Evolutionary conservation across 2,888 invertebrate genomes (phyloP).

Genomic region (Drosophila subquinaria): DNA sequence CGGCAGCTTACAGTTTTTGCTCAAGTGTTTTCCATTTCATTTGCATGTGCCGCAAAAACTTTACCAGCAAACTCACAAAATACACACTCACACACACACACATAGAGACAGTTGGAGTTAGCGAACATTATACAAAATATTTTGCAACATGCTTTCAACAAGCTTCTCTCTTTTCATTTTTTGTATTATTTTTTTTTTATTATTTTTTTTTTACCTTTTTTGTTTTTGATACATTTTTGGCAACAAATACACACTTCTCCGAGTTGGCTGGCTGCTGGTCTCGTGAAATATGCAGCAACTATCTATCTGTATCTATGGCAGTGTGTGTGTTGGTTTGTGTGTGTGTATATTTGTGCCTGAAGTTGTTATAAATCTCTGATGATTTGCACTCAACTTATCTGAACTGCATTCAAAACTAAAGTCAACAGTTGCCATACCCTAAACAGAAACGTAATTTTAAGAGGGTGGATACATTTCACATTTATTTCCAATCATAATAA

Average conservation of each 20-base stretch:
- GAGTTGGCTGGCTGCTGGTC: conserved; percentile 40
- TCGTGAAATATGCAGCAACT: conserved; percentile 61
- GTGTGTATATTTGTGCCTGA: conserved; percentile 27
- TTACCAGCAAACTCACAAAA: conserved; percentile 56
- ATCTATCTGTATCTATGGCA: conserved; percentile 23
- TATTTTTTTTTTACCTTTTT: conserved; percentile 1
- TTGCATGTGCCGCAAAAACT: conserved; percentile 74
- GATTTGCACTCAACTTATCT: conserved; percentile 58
- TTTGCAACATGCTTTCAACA: conserved; percentile 66
- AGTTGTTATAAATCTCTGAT: conserved; percentile 71
- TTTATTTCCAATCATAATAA: neutral
- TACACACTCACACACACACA: conserved; percentile 23
- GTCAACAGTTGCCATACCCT: conserved; percentile 43
- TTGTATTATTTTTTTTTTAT: conserved; percentile 3
- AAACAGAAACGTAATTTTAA: neutral
- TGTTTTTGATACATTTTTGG: conserved; percentile 32
- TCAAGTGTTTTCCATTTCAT: conserved; percentile 80
- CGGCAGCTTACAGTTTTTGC: conserved; percentile 63
- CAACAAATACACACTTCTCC: conserved; percentile 38
- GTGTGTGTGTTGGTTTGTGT: conserved; percentile 2
- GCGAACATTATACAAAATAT: conserved; percentile 70
- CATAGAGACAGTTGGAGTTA: conserved; percentile 39
- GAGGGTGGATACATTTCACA: neutral
- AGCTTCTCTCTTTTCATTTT: conserved; percentile 23
- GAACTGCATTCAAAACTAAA: conserved; percentile 48